Percentiles rank a stretch among this genome's conserved stretches.
phyloP scores from a whole-genome alignment of 1,140 invertebrate genomes.

The Thaumatotibia leucotreta region DNA sequence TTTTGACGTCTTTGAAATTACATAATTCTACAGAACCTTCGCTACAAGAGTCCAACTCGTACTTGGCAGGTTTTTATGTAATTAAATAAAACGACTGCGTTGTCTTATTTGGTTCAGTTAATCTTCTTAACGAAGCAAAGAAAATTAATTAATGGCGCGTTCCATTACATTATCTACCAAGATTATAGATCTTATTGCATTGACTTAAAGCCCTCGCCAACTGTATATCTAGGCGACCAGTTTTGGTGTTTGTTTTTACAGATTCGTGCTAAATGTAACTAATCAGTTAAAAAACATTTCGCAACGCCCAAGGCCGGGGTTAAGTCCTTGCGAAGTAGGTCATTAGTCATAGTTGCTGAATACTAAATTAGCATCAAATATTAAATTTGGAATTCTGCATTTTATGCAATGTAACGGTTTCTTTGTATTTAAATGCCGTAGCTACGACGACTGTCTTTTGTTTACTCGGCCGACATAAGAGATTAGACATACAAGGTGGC shows the following conservation, averaged over 20 bases:
- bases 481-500: no score
- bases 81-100: no score
- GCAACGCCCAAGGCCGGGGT: constrained; percentile 1
- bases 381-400: not conserved
- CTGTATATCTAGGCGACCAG: not conserved
- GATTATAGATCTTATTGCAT: not conserved
- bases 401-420: no score
- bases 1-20: no score
- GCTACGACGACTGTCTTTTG: not conserved
- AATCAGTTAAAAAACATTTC: constrained; percentile 5
- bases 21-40: no score
- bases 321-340: not conserved
- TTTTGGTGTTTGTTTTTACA: not conserved
- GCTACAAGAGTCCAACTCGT: no score
- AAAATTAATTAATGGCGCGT: no score
- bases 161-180: no score
- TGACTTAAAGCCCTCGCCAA: not conserved
- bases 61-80: no score
- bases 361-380: not conserved
- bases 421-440: not conserved
- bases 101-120: no score
- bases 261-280: not conserved
- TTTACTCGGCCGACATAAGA: not conserved
- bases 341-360: not conserved
- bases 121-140: no score